Percentiles rank a stretch among this genome's conserved stretches.
These are phyloP conservation scores for Candoia aspera DNA, from an alignment of 2,113 vertebrate species.

Conservation along the genomic window DNA sequence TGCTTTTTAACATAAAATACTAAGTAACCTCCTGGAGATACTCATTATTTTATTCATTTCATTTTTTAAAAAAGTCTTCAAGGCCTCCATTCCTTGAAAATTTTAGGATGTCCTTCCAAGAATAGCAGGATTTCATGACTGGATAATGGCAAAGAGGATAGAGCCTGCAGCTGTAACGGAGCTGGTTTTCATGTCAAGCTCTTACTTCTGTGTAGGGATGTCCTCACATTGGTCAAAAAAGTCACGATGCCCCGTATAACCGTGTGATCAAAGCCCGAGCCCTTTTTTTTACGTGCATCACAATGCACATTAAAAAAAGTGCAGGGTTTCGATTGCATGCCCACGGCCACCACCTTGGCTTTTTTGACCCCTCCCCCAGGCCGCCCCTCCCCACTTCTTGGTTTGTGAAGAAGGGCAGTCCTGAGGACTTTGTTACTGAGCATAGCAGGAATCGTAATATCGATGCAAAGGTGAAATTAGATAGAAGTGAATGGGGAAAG, in stretches of 20 bases:
- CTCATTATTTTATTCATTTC: neutral
- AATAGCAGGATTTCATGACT: neutral
- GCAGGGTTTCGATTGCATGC: too few species aligned
- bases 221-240: too few species aligned
- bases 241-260: too few species aligned
- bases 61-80: neutral
- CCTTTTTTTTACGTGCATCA: too few species aligned
- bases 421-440: neutral
- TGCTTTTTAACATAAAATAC: neutral
- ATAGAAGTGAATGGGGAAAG: too few species aligned
- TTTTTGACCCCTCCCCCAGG: too few species aligned
- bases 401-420: neutral
- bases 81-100: neutral
- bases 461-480: neutral
- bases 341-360: too few species aligned
- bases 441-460: neutral
- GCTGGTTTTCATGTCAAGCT: neutral
- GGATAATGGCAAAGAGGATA: neutral
- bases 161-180: neutral
- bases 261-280: too few species aligned
- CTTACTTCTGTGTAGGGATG: too few species aligned
- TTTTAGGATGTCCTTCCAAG: neutral
- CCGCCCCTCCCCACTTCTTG: too few species aligned
- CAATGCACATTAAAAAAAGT: too few species aligned
- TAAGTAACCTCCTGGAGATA: neutral